A percentile compares a stretch with the other conserved stretches of the same genome.
phyloP scores from a whole-genome alignment of 2,797 vertebrate species.

The Hyperoplus lanceolatus region DNA sequence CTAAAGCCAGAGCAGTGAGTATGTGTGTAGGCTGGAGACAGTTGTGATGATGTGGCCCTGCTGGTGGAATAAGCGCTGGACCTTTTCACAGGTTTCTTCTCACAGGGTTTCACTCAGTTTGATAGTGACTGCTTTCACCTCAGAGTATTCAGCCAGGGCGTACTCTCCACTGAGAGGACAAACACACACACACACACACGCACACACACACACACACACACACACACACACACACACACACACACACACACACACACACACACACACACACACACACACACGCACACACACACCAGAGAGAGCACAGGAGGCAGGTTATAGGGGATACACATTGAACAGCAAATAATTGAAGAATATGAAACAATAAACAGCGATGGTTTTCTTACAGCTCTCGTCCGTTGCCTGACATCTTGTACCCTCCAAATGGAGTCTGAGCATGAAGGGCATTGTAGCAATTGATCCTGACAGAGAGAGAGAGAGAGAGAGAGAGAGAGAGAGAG shows the following conservation, averaged over 20 bases:
- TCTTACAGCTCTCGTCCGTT: conserved; percentile 97
- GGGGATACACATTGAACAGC: not conserved
- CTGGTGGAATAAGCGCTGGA: not conserved
- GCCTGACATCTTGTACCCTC: conserved; percentile 97
- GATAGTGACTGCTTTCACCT: conserved; percentile 96
- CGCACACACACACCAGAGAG: conserved; percentile 16
- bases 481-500: conserved; percentile 26
- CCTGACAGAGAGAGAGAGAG: conserved; percentile 80
- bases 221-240: too few relatives aligned
- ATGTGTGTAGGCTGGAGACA: not conserved
- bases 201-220: too few relatives aligned
- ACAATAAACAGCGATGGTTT: conserved; percentile 9
- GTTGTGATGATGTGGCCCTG: not conserved
- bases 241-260: too few relatives aligned
- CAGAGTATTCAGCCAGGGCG: conserved; percentile 92
- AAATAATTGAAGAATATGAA: not conserved
- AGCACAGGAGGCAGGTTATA: conserved; percentile 1
- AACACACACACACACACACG: too few relatives aligned
- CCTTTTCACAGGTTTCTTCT: conserved; percentile 30
- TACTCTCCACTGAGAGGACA: conserved; percentile 90
- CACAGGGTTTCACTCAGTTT: conserved; percentile 90
- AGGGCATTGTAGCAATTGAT: conserved; percentile 97
- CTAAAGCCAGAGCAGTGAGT: not conserved
- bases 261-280: too few relatives aligned
- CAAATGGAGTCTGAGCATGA: conserved; percentile 93